Base-by-base conservation (phyloP, 2,888 invertebrate genomes). In the Pterostichus niger region DNA sequence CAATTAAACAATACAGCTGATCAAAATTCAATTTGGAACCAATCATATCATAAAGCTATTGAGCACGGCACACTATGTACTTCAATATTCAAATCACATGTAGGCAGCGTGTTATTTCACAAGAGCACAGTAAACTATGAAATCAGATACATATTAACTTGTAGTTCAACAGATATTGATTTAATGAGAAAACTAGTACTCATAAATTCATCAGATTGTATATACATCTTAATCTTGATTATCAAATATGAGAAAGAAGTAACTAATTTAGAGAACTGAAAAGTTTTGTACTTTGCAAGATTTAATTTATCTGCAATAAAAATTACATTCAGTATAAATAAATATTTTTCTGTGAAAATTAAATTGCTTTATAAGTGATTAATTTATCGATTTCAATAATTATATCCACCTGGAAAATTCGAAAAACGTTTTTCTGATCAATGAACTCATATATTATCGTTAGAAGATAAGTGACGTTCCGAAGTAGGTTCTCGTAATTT, bases 1-100 rank as follows among this genome's bases (percentile, higher is more conserved):
- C 78, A 78, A 59, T 78, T 78, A 61, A 78, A 78, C 78, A 78
- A 78, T 78, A 78, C 59, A 44, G 59, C 59, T 78, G 61, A 78
- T 78, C 78, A 78, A 56, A 78, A 78, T 61, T 78, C 61, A 78
- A 78, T 78, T 78, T 78, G 61, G 61, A 78, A 13, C 40, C 78
- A 78, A 78, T 78, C 61, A 78, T 13, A 44, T 78, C 33, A 78
- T 46, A 78, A 78, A 78, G 78, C 56, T 33, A 24, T 54, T 56
- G 56, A 68, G 13, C 78, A n/a, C n/a, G 11, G 24, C 33, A 10
- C 44, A 71, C 68, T 44, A 11, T 17, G 44, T 40, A 15, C 68
- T 71, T 40, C 33, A n/a, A n/a, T n/a, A n/a, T n/a, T n/a, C n/a
- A 71, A n/a, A 35, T 44, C 68, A 44, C 68, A 71, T 44, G 44